phyloP scores from a whole-genome alignment of 2,888 invertebrate genomes.

The Allolobophora icterica region DNA sequence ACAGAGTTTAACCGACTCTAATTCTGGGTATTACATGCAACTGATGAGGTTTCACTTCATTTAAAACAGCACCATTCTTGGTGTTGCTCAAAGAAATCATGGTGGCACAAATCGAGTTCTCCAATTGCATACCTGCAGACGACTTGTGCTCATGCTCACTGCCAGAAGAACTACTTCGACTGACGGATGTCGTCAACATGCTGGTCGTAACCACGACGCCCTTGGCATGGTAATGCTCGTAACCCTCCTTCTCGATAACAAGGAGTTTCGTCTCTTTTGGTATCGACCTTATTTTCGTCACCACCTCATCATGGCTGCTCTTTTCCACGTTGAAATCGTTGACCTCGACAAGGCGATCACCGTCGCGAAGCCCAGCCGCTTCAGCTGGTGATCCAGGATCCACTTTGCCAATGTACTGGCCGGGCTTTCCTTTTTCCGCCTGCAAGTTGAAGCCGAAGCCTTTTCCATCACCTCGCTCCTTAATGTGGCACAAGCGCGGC shows the following conservation, averaged over 20 bases:
- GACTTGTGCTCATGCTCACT: neutral
- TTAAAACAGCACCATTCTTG: neutral
- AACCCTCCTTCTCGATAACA: constrained; percentile 80
- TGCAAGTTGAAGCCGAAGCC: constrained; percentile 45
- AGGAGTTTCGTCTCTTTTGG: constrained; percentile 84
- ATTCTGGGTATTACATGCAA: neutral
- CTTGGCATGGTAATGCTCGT: constrained; percentile 74
- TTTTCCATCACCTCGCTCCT: constrained; percentile 31
- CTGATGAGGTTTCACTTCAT: neutral
- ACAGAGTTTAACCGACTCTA: too few relatives aligned
- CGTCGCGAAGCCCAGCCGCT: constrained; percentile 39
- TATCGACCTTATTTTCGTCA: constrained; percentile 84
- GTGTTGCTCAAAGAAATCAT: neutral
- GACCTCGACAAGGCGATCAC: constrained; percentile 44
- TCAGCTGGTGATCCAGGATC: constrained; percentile 43
- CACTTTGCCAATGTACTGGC: constrained; percentile 42
- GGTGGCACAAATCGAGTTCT: neutral
- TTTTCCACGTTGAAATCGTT: constrained; percentile 41
- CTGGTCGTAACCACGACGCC: constrained; percentile 67
- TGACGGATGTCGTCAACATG: neutral
- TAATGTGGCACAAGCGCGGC: constrained; percentile 39
- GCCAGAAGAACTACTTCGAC: neutral
- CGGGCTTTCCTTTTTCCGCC: constrained; percentile 39
- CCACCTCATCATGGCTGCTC: constrained; percentile 71
- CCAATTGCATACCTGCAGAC: neutral